Conservation (phyloP, 2,797 vertebrate genomes). For the Acrocephalus scirpaceus region DNA sequence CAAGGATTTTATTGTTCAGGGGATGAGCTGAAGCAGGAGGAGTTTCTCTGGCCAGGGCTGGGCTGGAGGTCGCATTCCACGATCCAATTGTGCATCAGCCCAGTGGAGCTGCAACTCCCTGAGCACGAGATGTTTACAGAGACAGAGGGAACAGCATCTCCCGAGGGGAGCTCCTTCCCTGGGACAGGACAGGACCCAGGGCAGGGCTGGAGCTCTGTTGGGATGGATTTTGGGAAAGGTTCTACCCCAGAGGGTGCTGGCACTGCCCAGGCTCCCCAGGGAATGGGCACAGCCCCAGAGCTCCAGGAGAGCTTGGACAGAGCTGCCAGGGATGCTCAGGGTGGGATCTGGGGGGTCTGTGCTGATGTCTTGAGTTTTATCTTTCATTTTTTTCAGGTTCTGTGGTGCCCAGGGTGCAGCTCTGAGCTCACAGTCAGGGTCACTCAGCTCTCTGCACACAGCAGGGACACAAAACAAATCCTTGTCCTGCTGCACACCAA, state of each 20-base stretch:
- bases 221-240: rapidly evolving
- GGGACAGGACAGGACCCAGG: not conserved
- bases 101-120: not conserved
- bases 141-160: not conserved
- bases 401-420: not conserved
- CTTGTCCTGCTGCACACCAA: not conserved
- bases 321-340: not conserved
- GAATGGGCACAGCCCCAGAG: not conserved
- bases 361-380: not conserved
- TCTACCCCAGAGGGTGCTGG: not conserved
- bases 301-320: not conserved
- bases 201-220: not conserved
- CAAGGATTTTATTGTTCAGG: not conserved
- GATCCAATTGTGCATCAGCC: not conserved
- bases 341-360: not conserved
- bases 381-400: not conserved
- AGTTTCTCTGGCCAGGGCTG: not conserved
- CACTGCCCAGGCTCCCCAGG: not conserved
- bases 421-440: not conserved
- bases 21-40: not conserved
- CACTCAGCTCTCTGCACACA: not conserved
- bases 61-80: not conserved
- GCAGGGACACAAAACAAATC: not conserved
- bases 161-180: not conserved
- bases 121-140: not conserved